Evolutionary conservation across 2,797 vertebrate genomes (phyloP).

Genomic region (Hephaestus fuliginosus): DNA sequence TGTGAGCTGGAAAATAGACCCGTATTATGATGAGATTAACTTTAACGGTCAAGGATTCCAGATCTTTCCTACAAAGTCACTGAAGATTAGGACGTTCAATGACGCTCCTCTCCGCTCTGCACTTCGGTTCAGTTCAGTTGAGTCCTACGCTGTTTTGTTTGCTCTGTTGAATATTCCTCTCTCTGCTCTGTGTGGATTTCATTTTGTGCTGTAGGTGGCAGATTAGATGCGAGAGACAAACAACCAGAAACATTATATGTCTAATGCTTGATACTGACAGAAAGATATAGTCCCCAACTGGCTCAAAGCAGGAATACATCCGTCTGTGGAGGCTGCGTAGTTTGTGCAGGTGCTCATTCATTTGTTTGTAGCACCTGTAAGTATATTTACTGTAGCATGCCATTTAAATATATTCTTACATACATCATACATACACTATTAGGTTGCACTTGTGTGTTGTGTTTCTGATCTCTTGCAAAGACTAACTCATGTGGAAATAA

Average conservation of each 20-base stretch:
- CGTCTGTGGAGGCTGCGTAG: background rate
- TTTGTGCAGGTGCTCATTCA: background rate
- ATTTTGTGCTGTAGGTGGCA: conserved; percentile 15
- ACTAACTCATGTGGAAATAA: background rate
- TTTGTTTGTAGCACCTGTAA: background rate
- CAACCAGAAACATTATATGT: conserved; percentile 2
- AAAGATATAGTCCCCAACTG: conserved; percentile 1
- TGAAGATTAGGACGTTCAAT: conserved; percentile 69
- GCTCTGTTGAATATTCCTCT: conserved; percentile 12
- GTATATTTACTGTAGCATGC: background rate
- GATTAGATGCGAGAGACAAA: conserved; percentile 16
- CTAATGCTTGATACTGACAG: conserved; percentile 19
- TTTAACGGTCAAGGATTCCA: conserved; percentile 79
- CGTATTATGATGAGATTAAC: conserved; percentile 81
- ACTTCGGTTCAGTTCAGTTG: conserved; percentile 28
- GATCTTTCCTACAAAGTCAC: conserved; percentile 79
- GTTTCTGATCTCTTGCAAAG: background rate
- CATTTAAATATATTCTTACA: background rate
- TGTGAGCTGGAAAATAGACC: conserved; percentile 76
- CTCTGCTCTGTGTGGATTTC: conserved; percentile 11
- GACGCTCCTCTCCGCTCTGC: conserved; percentile 45
- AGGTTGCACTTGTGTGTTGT: background rate
- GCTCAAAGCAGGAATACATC: background rate
- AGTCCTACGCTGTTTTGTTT: conserved; percentile 38
- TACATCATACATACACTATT: background rate